Evolutionary conservation across 2,113 vertebrate species (phyloP), one percentile per base, ranked within the genome.

Genomic region (Rhombomys opimus): DNA sequence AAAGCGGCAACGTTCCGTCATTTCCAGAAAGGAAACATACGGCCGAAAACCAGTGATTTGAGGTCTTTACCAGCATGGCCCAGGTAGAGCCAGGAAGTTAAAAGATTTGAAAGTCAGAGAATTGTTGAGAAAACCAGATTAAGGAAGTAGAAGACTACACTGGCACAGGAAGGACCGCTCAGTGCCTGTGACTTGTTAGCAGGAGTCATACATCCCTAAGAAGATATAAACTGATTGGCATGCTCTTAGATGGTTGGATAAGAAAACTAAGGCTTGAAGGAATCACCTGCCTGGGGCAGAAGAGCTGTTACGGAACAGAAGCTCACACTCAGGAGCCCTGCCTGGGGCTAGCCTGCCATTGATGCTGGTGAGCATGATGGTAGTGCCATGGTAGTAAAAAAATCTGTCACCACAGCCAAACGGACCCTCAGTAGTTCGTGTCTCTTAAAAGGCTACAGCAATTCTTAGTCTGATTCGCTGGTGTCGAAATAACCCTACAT

Each of bases 91-190:
- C 63, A 2, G 0, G 18, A 86, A 95, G n/a, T 59, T n/a, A 50
- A 84, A 90, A 88, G 22, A 88, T 97, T 91, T 86, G n/a, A 10
- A 57, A 41, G 38, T 82, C 72, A 91, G 93, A 84, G 35, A 52
- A 65, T 68, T 89, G 84, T 41, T 41, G 25, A 76, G 68, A 87
- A 87, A 87, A 85, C 1, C 7, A 57, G 35, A 59, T 89, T 68
- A 86, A 94, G 81, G 50, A 85, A 88, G 90, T 65, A 59, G 54
- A 94, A 89, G 88, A 35, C 50, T 94, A 65, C 57, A 75, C 76
- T 80, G 38, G 46, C 5, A 46, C 46, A 23, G 68, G 3, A 11
- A 92, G 68, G 81, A 86, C 18, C 89, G 73, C 67, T 86, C 54
- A 52, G 61, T 73, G 38, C 38, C 23, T 72, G 70, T 67, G 73